Base-by-base conservation (phyloP, 2,113 vertebrate genomes). In the Campylomormyrus tamandua region DNA sequence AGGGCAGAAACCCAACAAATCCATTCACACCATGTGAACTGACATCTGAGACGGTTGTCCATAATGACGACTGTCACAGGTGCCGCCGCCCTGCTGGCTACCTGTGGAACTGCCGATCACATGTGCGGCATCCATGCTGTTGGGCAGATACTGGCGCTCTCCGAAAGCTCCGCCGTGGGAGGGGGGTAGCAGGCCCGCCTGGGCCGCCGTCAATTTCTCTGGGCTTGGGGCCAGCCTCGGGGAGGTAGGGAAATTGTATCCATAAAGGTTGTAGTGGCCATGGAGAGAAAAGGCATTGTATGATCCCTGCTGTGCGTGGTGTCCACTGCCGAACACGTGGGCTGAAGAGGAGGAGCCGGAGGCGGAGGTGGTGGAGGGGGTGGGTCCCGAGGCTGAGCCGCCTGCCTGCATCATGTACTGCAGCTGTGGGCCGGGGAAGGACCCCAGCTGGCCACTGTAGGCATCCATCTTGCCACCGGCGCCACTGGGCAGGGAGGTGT, bases 241-340 rank as follows among this genome's bases (percentile, higher is more conserved):
- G 45, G 98, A 99, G 91, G 97, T 95, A 87, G 98, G 97, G 95
- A 99, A 99, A 95, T 99, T 99, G 95, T 99, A 99, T 96, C 98
- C 98, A 1, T 99, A 99, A 90, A 99, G 94, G 91, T 99, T 99
- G 95, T 99, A 99, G 87, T 98, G 98, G 92, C 99, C 99, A 96
- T 99, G 98, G 90, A 99, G 97, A 91, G 98, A 99, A 96, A 99
- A 99, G 86, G 98, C 97, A 0, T 99, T 99, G 95, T 99, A 99
- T 92, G 98, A 99, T 93, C 98, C 96, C 96, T 99, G 98, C 94
- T 99, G 98, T 96, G 98, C 96, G 88, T 98, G 98, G 93, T 98
- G 95, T n/a, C 97, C 90, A 31, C 96, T 92, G 0, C 96, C 92
- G 0, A 99, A 99, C 97, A 99, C 97, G 93, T 99, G 98, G 49